Percentiles rank a stretch among this genome's conserved stretches.
Conservation (phyloP, 2,797 vertebrate genomes). For the Gambelia wislizenii region DNA sequence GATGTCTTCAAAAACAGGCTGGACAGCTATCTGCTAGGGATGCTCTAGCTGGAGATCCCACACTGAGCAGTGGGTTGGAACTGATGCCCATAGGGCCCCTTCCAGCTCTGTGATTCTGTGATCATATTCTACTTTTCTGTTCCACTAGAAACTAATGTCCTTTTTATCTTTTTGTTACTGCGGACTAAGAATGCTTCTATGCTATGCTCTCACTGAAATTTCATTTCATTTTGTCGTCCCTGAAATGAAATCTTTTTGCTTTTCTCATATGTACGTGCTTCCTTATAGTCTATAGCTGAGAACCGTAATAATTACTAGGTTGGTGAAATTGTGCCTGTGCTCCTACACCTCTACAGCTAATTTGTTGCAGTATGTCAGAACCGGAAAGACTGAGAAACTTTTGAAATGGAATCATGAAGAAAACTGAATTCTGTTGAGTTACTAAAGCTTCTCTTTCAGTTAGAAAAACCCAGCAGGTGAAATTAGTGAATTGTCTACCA, state of each 20-base stretch:
- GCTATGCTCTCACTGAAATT: neutral
- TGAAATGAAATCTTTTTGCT: neutral
- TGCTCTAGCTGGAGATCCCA: too few relatives aligned
- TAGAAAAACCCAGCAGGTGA: neutral
- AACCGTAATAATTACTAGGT: slow-evolving; percentile 3
- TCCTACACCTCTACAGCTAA: neutral
- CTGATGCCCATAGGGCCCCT: too few relatives aligned
- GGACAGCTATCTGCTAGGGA: too few relatives aligned
- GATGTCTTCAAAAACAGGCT: too few relatives aligned
- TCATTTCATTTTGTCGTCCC: neutral
- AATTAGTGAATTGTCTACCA: neutral
- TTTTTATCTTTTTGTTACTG: neutral
- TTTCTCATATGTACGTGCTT: slow-evolving; percentile 6
- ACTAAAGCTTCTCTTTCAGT: neutral
- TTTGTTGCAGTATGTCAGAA: neutral
- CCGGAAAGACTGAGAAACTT: neutral
- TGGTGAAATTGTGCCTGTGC: neutral
- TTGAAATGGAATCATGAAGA: neutral
- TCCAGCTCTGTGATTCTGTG: too few relatives aligned
- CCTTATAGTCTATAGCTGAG: neutral
- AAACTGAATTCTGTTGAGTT: neutral
- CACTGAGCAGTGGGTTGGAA: too few relatives aligned
- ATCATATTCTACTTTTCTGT: neutral
- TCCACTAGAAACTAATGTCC: neutral
- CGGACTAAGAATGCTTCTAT: neutral